Evolutionary conservation across 2,888 invertebrate species (phyloP).

Genomic region (Hymenopus coronatus): DNA sequence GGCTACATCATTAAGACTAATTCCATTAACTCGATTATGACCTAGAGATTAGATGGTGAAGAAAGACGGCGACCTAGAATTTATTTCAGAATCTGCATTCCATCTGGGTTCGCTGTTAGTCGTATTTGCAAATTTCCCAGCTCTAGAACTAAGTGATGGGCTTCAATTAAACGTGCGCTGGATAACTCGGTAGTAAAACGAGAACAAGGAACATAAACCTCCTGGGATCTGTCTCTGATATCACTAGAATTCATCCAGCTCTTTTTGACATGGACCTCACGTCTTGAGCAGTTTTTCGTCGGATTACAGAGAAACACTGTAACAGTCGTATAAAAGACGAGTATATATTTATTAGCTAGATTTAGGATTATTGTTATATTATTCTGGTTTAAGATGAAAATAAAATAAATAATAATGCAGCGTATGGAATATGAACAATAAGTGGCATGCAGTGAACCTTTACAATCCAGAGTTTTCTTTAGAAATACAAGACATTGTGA

Average conservation of each 20-base stretch:
- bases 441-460: too few species aligned
- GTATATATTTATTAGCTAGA: too few species aligned
- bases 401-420: too few species aligned
- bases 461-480: too few species aligned
- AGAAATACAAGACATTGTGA: too few species aligned
- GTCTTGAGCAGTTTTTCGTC: neutral
- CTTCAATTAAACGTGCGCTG: neutral
- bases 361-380: too few species aligned
- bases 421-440: too few species aligned
- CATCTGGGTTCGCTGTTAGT: neutral
- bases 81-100: neutral
- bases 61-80: too few species aligned
- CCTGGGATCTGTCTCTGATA: neutral
- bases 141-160: neutral
- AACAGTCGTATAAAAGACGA: too few species aligned
- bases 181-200: neutral
- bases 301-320: neutral
- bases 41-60: neutral
- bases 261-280: neutral
- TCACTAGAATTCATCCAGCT: neutral
- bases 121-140: neutral
- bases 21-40: neutral
- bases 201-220: neutral
- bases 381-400: too few species aligned
- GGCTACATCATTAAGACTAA: too few species aligned